phyloP scores from a whole-genome alignment of 1,140 invertebrate genomes.

The Nephila pilipes region DNA sequence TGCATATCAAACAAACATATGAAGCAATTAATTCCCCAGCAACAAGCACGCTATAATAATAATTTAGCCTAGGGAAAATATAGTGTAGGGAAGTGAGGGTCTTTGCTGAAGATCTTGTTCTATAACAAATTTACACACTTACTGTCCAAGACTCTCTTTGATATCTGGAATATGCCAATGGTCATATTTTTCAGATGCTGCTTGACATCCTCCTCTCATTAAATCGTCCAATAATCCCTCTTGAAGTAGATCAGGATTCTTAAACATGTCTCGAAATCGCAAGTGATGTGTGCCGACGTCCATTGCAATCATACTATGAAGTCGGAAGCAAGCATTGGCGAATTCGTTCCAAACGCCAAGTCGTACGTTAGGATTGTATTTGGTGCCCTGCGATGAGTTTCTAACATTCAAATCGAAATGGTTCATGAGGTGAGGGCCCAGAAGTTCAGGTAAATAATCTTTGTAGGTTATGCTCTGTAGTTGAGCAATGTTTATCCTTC shows the following conservation, averaged over 20 bases:
- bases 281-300: not conserved
- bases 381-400: constrained; percentile 57
- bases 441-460: constrained; percentile 82
- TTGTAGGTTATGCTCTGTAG: constrained; percentile 82
- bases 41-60: too few relatives aligned
- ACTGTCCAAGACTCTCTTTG: too few relatives aligned
- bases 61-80: too few relatives aligned
- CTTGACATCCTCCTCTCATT: not conserved
- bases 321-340: constrained; percentile 81
- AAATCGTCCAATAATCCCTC: not conserved
- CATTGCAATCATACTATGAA: constrained; percentile 73
- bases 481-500: constrained; percentile 79
- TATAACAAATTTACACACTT: too few relatives aligned
- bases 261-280: not conserved
- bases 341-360: constrained; percentile 82
- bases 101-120: too few relatives aligned
- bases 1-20: too few relatives aligned
- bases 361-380: constrained; percentile 81
- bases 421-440: constrained; percentile 79
- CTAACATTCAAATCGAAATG: constrained; percentile 61
- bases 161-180: not conserved
- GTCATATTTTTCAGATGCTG: not conserved
- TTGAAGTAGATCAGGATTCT: not conserved
- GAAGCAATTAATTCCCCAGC: too few relatives aligned
- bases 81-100: too few relatives aligned